phyloP scores from a whole-genome alignment of 2,888 invertebrate species.

The Lypha dubia region DNA sequence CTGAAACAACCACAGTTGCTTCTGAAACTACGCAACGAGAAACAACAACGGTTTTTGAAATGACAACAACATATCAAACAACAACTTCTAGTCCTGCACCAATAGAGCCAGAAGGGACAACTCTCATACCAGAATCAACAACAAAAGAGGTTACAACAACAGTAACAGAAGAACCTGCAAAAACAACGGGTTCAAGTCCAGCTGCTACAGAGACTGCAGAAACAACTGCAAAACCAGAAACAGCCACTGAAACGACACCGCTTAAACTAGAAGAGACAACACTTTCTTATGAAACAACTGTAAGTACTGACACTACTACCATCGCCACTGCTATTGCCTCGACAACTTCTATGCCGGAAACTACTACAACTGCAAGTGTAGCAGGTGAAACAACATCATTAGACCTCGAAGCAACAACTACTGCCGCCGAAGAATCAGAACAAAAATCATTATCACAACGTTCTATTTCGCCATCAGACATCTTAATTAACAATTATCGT shows the following conservation, averaged over 20 bases:
- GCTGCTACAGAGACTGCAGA: neutral
- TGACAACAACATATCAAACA: neutral
- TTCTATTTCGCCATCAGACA: conserved; percentile 58
- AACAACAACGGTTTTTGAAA: neutral
- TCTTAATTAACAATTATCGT: conserved; percentile 76
- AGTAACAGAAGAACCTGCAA: neutral
- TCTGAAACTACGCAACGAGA: neutral
- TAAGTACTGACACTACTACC: neutral
- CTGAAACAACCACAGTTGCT: neutral
- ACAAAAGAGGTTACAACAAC: neutral
- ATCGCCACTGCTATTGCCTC: conserved; percentile 1
- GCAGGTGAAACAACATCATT: conserved; percentile 8
- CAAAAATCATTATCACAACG: neutral
- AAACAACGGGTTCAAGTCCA: neutral
- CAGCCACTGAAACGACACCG: conserved; percentile 16
- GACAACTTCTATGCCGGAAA: conserved; percentile 3
- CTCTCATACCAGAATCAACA: neutral
- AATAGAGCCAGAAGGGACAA: neutral
- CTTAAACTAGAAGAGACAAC: neutral
- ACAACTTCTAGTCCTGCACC: neutral
- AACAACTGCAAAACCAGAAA: neutral
- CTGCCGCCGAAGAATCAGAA: neutral
- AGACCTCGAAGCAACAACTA: conserved; percentile 7
- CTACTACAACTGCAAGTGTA: neutral
- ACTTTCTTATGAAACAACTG: neutral